phyloP scores from a whole-genome alignment of 2,888 invertebrate genomes.

The Andrena hattorfiana region DNA sequence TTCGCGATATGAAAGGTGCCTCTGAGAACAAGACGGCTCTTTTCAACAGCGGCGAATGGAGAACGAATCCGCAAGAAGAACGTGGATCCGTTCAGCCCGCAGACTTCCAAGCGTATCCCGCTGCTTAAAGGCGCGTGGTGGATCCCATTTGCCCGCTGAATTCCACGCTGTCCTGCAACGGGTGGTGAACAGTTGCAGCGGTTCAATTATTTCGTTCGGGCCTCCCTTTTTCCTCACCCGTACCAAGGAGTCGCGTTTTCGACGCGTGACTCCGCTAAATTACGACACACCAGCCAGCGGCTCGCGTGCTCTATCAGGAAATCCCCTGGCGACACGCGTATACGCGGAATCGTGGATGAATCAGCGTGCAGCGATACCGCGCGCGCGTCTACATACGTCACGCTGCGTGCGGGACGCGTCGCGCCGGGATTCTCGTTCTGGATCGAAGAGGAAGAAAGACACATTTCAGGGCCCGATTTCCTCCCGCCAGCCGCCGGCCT shows the following conservation, averaged over 20 bases:
- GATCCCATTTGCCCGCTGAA: no score
- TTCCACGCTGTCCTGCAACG: no score
- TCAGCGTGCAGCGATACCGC: slow-evolving; percentile 42
- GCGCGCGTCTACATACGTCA: neutral
- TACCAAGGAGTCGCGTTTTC: neutral
- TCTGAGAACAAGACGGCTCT: no score
- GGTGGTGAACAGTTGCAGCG: no score
- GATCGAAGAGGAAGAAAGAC: neutral
- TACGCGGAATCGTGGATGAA: slow-evolving; percentile 28
- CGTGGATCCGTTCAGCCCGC: no score
- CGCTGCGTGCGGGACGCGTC: neutral
- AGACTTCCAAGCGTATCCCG: no score
- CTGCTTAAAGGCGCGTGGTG: no score
- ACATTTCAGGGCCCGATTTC: neutral
- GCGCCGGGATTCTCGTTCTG: slow-evolving; percentile 11
- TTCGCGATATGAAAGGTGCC: no score
- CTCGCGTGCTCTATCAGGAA: slow-evolving; percentile 31
- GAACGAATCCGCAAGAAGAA: no score
- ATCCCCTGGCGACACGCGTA: slow-evolving; percentile 28
- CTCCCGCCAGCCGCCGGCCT: neutral
- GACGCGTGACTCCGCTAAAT: neutral
- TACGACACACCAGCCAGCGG: neutral
- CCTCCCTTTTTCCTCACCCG: neutral
- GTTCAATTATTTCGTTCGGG: neutral
- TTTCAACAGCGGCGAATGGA: no score